A percentile compares a stretch with the other conserved stretches of the same genome.
phyloP scores from a whole-genome alignment of 1,140 invertebrate genomes.

The Ceratoteleas bidentatus region DNA sequence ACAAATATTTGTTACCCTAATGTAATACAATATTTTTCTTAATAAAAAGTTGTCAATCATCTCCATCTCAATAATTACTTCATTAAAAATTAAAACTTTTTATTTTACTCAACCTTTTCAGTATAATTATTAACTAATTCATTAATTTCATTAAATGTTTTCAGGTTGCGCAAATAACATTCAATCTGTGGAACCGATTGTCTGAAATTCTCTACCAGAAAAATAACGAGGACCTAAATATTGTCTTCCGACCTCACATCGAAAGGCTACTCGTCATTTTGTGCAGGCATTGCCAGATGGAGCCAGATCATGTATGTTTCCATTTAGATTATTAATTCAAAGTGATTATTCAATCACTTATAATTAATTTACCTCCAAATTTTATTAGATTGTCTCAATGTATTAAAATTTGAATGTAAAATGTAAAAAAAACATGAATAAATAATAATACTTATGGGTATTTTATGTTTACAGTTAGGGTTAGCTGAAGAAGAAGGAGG shows the following conservation, averaged over 20 bases:
- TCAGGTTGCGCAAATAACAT: conserved; percentile 97
- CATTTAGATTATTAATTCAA: too few relatives aligned
- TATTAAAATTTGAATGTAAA: too few relatives aligned
- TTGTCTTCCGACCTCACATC: conserved; percentile 93
- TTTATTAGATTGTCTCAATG: too few relatives aligned
- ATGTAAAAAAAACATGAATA: too few relatives aligned
- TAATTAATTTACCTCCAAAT: too few relatives aligned
- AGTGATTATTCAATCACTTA: too few relatives aligned
- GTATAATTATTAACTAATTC: not conserved
- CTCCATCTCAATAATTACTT: too few relatives aligned
- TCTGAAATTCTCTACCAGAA: conserved; percentile 96
- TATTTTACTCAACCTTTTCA: too few relatives aligned
- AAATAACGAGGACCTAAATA: conserved; percentile 89
- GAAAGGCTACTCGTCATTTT: conserved; percentile 92
- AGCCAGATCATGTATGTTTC: conserved; percentile 90
- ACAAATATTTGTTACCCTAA: too few relatives aligned
- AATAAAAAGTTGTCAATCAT: too few relatives aligned
- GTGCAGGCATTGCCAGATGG: conserved; percentile 94
- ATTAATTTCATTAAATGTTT: conserved; percentile 55
- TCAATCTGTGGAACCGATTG: conserved; percentile 97
- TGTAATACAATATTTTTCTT: too few relatives aligned
- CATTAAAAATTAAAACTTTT: too few relatives aligned
- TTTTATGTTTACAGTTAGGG: conserved; percentile 84
- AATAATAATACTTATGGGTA: not conserved
- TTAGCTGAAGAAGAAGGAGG: conserved; percentile 91